Percentiles rank a stretch among this genome's conserved stretches.
phyloP scores from a whole-genome alignment of 1,140 invertebrate species.

The Zaprionus capensis region DNA sequence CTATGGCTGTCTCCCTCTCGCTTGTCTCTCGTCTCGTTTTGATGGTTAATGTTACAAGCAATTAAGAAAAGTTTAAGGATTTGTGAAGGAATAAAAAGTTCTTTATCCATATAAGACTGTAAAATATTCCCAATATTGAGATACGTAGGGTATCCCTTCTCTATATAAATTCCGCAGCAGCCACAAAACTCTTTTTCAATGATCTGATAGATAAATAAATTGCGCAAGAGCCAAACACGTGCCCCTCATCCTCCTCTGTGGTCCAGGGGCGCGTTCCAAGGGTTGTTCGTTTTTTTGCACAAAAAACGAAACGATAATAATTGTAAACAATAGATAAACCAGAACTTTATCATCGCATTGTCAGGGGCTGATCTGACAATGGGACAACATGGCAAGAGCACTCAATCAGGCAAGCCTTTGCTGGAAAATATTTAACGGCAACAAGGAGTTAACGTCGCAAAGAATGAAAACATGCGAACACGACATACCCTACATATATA shows the following conservation, averaged over 20 bases:
- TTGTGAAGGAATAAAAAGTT: not conserved
- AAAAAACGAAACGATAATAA: constrained; percentile 38
- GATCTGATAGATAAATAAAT: constrained; percentile 43
- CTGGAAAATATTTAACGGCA: constrained; percentile 24
- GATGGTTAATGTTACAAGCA: constrained; percentile 22
- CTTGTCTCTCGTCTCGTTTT: not conserved
- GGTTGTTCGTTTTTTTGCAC: constrained; percentile 35
- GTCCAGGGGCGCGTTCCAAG: constrained; percentile 11
- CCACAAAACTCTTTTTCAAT: constrained; percentile 20
- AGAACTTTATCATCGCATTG: constrained; percentile 46
- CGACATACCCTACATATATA: constrained; percentile 2
- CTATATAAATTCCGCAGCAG: not conserved
- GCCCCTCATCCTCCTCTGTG: constrained; percentile 17
- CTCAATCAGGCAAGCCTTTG: constrained; percentile 58
- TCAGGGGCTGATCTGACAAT: constrained; percentile 25
- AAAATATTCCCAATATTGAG: not conserved
- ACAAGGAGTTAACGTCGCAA: constrained; percentile 37
- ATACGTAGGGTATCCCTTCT: not conserved
- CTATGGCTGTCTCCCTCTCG: not conserved
- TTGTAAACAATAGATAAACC: constrained; percentile 59
- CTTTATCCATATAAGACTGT: not conserved
- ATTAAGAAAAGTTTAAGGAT: constrained; percentile 3
- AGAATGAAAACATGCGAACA: not conserved
- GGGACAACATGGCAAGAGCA: constrained; percentile 31
- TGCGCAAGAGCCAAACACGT: constrained; percentile 55